Percentiles rank a stretch among this genome's conserved stretches.
These are phyloP conservation scores for Peromyscus eremicus DNA, from an alignment of 2,797 vertebrate genomes.

Conservation along the genomic window DNA sequence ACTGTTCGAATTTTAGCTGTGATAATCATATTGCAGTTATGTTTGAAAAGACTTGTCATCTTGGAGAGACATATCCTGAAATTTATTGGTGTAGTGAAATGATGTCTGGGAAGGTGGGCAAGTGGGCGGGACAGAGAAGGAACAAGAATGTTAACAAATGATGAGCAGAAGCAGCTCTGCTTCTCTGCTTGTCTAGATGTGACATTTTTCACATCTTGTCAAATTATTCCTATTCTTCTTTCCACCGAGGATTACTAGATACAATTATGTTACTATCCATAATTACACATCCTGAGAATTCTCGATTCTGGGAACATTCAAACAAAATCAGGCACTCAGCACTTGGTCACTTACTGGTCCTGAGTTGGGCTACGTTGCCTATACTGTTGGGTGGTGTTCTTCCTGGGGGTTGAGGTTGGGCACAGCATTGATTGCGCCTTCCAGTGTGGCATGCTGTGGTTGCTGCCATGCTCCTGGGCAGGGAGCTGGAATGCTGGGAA, in stretches of 20 bases:
- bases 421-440: neutral
- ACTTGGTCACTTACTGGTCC: neutral
- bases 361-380: neutral
- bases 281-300: slow-evolving; percentile 29
- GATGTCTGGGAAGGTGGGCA: neutral
- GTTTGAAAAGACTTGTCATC: neutral
- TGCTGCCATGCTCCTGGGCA: neutral
- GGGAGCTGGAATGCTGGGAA: slow-evolving; percentile 1
- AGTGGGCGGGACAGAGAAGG: neutral
- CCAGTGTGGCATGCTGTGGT: neutral
- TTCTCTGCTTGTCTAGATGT: neutral
- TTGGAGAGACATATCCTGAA: neutral
- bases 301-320: slow-evolving; percentile 5
- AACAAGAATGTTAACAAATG: neutral
- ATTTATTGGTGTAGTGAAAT: neutral
- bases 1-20: neutral
- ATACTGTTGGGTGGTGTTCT: neutral
- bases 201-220: slow-evolving; percentile 46
- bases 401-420: neutral
- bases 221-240: slow-evolving; percentile 17
- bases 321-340: neutral
- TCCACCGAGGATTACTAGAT: neutral
- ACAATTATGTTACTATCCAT: slow-evolving; percentile 18
- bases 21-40: neutral
- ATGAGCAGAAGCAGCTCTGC: neutral